Percentiles rank a stretch among this genome's conserved stretches.
These are phyloP conservation scores for Eulacestoma nigropectus DNA, from an alignment of 2,113 vertebrate species.

Conservation along the genomic window DNA sequence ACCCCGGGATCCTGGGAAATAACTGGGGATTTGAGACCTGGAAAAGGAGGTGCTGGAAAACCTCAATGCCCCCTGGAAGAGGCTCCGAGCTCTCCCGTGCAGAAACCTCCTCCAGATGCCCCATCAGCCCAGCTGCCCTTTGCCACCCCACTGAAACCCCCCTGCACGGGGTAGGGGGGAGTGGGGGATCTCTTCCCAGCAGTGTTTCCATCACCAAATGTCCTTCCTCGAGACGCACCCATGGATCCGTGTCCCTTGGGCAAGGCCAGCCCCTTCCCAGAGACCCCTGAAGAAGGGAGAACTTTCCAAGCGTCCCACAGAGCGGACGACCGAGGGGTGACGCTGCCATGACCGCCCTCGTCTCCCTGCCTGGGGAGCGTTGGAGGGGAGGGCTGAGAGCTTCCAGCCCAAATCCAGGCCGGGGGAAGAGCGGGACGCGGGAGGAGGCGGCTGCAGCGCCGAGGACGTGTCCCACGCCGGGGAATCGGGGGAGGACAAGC, in stretches of 20 bases:
- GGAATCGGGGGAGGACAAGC: background rate
- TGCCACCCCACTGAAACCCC: background rate
- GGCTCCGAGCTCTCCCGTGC: background rate
- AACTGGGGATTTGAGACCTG: background rate
- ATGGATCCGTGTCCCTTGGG: background rate
- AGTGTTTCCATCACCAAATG: background rate
- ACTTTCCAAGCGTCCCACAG: background rate
- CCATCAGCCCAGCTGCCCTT: background rate
- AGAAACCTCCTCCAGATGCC: background rate
- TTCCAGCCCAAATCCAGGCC: background rate
- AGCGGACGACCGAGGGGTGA: background rate
- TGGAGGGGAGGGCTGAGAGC: background rate
- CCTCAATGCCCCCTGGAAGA: rapidly evolving
- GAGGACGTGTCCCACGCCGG: background rate
- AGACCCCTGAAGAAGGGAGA: background rate
- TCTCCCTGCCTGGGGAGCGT: background rate
- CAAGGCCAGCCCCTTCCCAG: background rate
- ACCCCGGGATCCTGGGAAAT: background rate
- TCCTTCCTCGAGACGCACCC: background rate
- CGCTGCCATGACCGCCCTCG: rapidly evolving
- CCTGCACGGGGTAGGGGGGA: rapidly evolving
- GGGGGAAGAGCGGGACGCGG: background rate
- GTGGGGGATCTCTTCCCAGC: too few relatives aligned
- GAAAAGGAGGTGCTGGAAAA: background rate
- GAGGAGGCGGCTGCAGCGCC: background rate